Conservation (phyloP, 2,797 vertebrate species). For the Syngnathus acus region DNA sequence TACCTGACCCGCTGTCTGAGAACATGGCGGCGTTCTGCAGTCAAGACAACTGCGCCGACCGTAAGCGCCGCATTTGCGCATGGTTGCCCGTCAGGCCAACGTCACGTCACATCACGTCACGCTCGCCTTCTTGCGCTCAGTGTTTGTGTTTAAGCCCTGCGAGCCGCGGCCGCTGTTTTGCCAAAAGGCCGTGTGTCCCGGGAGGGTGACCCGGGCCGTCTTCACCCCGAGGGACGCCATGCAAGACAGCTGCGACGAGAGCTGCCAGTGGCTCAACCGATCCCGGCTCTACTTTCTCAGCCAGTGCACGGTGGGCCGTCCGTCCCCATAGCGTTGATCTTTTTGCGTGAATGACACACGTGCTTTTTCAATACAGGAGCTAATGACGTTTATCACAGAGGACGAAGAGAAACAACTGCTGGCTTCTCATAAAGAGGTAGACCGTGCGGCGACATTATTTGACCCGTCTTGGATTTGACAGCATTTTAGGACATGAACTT, state of each 20-base stretch:
- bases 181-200: constrained; percentile 79
- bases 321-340: no score
- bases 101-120: no score
- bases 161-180: constrained; percentile 84
- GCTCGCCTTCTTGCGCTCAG: constrained; percentile 48
- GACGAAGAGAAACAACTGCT: constrained; percentile 78
- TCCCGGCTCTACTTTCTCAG: constrained; percentile 88
- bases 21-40: constrained; percentile 80
- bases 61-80: constrained; percentile 64
- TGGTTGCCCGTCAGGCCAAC: no score
- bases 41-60: constrained; percentile 66
- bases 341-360: neutral
- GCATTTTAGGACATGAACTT: neutral
- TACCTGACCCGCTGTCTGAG: constrained; percentile 81
- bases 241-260: constrained; percentile 72
- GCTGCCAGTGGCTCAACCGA: constrained; percentile 81
- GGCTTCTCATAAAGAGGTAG: constrained; percentile 82
- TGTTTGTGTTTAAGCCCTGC: constrained; percentile 90
- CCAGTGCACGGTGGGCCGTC: constrained; percentile 55
- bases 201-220: constrained; percentile 74
- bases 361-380: constrained; percentile 67
- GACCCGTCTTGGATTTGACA: neutral
- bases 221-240: constrained; percentile 82
- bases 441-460: neutral
- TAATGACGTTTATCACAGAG: constrained; percentile 81